A percentile compares a stretch with the other conserved stretches of the same genome.
These are phyloP conservation scores for Tragelaphus scriptus DNA, from an alignment of 2,113 vertebrate genomes.

Conservation along the genomic window DNA sequence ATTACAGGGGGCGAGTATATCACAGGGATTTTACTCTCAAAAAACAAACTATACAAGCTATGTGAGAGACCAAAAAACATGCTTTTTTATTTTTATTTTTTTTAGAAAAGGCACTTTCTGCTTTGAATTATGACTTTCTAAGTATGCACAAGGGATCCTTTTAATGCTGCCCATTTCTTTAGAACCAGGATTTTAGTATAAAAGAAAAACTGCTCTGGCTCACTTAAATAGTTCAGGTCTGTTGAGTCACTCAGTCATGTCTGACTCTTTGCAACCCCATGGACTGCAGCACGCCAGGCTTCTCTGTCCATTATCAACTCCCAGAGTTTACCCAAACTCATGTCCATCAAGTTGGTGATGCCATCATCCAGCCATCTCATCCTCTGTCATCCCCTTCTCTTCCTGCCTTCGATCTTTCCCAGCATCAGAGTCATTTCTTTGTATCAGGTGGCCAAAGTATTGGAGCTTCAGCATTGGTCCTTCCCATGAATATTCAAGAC, in stretches of 20 bases:
- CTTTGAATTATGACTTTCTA: not conserved
- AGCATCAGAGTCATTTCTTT: not conserved
- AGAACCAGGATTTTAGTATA: not conserved
- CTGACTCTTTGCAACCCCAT: not conserved
- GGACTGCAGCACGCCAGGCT: not conserved
- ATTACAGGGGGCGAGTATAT: not conserved
- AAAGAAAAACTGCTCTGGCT: not conserved
- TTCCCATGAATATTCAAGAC: not conserved
- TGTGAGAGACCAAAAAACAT: not conserved
- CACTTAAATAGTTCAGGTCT: not conserved
- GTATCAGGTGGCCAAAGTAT: not conserved
- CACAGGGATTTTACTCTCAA: not conserved
- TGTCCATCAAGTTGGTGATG: not conserved
- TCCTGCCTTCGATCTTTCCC: not conserved
- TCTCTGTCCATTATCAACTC: not conserved
- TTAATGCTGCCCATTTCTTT: not conserved
- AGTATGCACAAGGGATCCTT: not conserved
- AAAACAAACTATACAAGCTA: not conserved
- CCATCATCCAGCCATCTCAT: not conserved
- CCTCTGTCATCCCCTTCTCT: not conserved
- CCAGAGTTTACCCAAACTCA: not conserved
- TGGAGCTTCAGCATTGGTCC: not conserved
- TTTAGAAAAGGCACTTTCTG: not conserved
- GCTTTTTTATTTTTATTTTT: not conserved
- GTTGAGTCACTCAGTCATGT: rapidly evolving